phyloP scores from a whole-genome alignment of 2,113 vertebrate species.

The Suricata suricatta region DNA sequence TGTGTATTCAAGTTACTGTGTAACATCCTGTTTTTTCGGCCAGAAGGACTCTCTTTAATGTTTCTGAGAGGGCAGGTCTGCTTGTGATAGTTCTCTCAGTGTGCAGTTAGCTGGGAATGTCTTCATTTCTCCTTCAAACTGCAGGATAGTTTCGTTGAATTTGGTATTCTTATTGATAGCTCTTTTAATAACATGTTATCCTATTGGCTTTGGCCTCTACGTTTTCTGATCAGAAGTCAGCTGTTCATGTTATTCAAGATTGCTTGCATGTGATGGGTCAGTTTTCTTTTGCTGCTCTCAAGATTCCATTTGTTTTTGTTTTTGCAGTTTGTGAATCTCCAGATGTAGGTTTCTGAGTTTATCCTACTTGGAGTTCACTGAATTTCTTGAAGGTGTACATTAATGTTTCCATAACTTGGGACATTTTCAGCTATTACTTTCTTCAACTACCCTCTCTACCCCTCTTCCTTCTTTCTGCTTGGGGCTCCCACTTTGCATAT shows the following conservation, averaged over 20 bases:
- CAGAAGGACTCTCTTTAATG: not conserved
- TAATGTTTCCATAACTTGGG: not conserved
- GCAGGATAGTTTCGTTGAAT: not conserved
- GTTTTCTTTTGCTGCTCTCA: not conserved
- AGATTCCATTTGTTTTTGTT: not conserved
- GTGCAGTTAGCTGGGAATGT: not conserved
- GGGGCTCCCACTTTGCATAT: not conserved
- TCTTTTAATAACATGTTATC: not conserved
- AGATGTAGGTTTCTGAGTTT: not conserved
- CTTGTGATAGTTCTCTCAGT: not conserved
- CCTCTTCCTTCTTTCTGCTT: not conserved
- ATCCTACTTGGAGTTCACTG: not conserved
- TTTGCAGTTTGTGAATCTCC: not conserved
- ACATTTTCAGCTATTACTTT: not conserved
- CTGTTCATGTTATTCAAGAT: not conserved
- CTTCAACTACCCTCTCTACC: not conserved
- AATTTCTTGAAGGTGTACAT: not conserved
- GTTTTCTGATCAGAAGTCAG: not conserved
- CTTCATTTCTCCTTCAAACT: not conserved
- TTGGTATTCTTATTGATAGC: not conserved
- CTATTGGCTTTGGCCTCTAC: not conserved
- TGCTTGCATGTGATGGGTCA: not conserved
- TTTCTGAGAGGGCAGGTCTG: not conserved
- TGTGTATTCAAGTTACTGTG: not conserved
- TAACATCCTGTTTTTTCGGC: not conserved